Conservation (phyloP, 2,888 invertebrate genomes). For the Philopedon plagiatum region DNA sequence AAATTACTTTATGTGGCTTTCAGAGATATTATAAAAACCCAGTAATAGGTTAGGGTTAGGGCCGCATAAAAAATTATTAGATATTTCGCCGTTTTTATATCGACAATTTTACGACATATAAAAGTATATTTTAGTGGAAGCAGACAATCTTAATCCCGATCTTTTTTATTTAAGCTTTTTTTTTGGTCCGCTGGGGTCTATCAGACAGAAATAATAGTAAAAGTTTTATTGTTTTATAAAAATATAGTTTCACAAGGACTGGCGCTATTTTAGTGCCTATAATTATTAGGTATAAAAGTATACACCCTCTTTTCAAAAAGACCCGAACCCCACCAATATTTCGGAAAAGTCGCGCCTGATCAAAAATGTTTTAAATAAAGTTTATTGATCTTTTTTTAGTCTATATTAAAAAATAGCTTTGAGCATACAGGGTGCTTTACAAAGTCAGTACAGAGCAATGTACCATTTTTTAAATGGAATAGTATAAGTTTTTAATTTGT, state of each 20-base stretch:
- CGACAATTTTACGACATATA: constrained; percentile 18
- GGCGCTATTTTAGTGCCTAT: neutral
- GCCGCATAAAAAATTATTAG: constrained; percentile 23
- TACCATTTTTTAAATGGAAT: no score
- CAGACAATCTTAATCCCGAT: constrained; percentile 8
- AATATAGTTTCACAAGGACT: neutral
- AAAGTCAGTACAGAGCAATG: no score
- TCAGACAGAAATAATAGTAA: neutral
- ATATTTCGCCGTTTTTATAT: constrained; percentile 13
- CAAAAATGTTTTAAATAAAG: no score
- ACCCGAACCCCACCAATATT: no score
- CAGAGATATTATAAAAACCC: constrained; percentile 17
- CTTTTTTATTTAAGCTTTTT: neutral
- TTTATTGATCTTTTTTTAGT: no score
- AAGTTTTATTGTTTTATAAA: neutral
- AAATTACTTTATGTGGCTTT: constrained; percentile 13
- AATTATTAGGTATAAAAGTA: no score
- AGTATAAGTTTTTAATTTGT: no score
- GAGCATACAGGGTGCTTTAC: no score
- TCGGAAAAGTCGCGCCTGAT: no score
- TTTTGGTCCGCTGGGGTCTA: neutral
- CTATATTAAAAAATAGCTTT: no score
- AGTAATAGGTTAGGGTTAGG: neutral
- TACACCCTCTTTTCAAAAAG: no score
- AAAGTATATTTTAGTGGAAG: constrained; percentile 26